Evolutionary conservation across 2,113 vertebrate genomes (phyloP), one percentile per base, ranked within the genome.

Genomic region (Thymallus thymallus): DNA sequence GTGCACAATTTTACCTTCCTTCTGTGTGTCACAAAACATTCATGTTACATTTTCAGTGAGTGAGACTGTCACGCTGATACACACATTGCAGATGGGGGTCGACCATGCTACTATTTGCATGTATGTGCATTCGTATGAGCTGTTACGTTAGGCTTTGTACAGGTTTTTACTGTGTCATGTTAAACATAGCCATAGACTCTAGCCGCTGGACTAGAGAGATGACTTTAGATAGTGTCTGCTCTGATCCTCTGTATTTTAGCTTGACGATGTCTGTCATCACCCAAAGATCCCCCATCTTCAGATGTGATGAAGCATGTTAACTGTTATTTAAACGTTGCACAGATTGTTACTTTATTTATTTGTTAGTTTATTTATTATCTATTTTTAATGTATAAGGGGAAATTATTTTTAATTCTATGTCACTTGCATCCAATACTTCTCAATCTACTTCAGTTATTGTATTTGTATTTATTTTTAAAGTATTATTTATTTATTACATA

Each of bases 91-190:
- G 69, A 79, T 76, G 82, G 77, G 74, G 76, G 65, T 69, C 56
- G 74, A 63, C 56, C 69, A 73, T 23, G 68, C 24, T 35, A 45
- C 41, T 64, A n/a, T 80, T 84, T 89, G 90, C 89, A 91, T 84
- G 87, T 7, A 41, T 72, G 9, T 51, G 16, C 14, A 3, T 51
- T 51, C 7, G 6, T 60, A 22, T 60, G 6, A 60, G 56, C 18
- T 60, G 56, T 60, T 22, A n/a, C 6, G 7, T 23, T 7, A 60
- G 56, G 56, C 56, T 60, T n/a, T 60, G 13, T 60, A 7, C n/a
- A 51, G 48, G 48, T 23, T 60, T 60, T 60, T 23, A 22, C n/a
- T 5, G 18, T 60, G n/a, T 60, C 6, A 22, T 60, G 20, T 22
- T 60, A 6, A n/a, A 51, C 3, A 58, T 22, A 60, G 18, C 51